Evolutionary conservation across 1,140 invertebrate genomes (phyloP).

Genomic region (Carposina sasakii): DNA sequence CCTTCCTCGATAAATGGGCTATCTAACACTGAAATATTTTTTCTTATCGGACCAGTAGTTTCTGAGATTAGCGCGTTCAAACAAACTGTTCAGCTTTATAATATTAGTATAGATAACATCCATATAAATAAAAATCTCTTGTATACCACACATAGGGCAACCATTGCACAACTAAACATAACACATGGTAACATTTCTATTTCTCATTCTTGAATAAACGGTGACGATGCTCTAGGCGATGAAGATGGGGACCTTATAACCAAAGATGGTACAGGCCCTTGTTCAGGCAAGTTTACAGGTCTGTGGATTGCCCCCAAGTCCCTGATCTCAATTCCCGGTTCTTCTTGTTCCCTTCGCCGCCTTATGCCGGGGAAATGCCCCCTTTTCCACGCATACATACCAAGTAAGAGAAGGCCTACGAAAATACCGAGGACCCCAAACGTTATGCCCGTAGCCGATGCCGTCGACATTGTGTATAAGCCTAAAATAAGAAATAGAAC

Average conservation of each 20-base stretch:
- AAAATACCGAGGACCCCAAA: slow-evolving; percentile 37
- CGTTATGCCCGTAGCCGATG: slow-evolving; percentile 43
- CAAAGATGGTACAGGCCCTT: background rate
- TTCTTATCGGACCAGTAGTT: too few species aligned
- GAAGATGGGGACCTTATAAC: background rate
- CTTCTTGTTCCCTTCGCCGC: slow-evolving; percentile 6
- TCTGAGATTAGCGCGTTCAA: too few species aligned
- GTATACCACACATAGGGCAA: background rate
- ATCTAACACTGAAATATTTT: too few species aligned
- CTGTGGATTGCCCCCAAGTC: slow-evolving; percentile 20
- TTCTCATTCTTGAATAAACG: background rate
- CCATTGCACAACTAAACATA: background rate
- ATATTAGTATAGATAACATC: too few species aligned
- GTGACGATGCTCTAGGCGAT: background rate
- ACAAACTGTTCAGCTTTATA: too few species aligned
- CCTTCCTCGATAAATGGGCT: too few species aligned
- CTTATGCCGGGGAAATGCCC: slow-evolving; percentile 29
- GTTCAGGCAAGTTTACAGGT: background rate
- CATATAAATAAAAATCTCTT: too few species aligned
- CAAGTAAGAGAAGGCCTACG: slow-evolving; percentile 27
- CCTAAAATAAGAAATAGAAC: slow-evolving; percentile 34
- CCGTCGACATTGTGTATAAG: slow-evolving; percentile 48
- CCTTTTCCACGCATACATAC: slow-evolving; percentile 46
- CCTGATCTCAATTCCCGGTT: slow-evolving; percentile 34
- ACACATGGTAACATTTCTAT: background rate